Percentiles rank a stretch among this genome's conserved stretches.
Evolutionary conservation across 2,888 invertebrate species (phyloP).

Genomic region (Limnephilus lunatus): DNA sequence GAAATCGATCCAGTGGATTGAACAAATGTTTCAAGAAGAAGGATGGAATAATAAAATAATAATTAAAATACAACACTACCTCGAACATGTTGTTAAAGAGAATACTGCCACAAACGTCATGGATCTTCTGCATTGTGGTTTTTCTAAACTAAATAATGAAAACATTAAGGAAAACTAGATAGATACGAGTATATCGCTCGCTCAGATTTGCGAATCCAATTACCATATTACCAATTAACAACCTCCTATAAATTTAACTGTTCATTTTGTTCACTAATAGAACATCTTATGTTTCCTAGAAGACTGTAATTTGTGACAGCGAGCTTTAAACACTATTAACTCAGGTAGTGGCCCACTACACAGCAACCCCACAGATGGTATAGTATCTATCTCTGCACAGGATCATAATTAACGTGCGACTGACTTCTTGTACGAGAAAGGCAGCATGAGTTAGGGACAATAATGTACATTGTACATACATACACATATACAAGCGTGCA

Average conservation of each 20-base stretch:
- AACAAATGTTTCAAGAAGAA: too few species aligned
- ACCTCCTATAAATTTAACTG: constrained; percentile 13
- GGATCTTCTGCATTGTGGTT: neutral
- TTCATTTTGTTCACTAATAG: neutral
- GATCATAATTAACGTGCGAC: too few species aligned
- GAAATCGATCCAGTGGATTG: too few species aligned
- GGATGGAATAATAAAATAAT: too few species aligned
- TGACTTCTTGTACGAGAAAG: too few species aligned
- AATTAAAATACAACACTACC: neutral
- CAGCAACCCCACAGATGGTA: too few species aligned
- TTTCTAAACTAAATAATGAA: neutral
- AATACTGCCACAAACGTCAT: neutral
- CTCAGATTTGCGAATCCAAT: constrained; percentile 29
- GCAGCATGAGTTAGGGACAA: too few species aligned
- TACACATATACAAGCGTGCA: too few species aligned
- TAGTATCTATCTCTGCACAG: too few species aligned
- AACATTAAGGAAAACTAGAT: neutral
- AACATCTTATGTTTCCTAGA: constrained; percentile 7
- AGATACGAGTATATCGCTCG: neutral
- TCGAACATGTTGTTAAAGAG: neutral
- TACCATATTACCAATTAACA: constrained; percentile 32
- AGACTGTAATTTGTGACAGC: neutral
- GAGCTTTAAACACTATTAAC: neutral
- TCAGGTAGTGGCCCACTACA: neutral
- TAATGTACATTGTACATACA: too few species aligned